A percentile compares a stretch with the other conserved stretches of the same genome.
phyloP scores from a whole-genome alignment of 2,888 invertebrate species.

The Mycalesis mineus region DNA sequence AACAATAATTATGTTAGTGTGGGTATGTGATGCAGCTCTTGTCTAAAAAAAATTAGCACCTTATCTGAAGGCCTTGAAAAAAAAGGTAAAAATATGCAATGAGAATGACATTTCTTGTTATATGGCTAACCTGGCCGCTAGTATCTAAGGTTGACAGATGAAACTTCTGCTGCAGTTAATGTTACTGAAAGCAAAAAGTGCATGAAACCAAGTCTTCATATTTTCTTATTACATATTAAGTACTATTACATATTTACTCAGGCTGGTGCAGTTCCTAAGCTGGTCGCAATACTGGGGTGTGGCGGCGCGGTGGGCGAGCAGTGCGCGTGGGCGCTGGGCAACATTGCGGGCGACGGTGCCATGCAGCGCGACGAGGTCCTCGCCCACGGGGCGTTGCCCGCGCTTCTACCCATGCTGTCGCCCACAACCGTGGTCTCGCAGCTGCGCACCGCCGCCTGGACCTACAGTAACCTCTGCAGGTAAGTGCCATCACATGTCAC shows the following conservation, averaged over 20 bases:
- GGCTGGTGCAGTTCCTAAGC: slow-evolving; percentile 90
- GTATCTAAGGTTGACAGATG: no score
- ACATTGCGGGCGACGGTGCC: slow-evolving; percentile 95
- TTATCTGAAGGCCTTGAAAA: no score
- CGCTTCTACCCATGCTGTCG: slow-evolving; percentile 81
- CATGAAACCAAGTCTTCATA: no score
- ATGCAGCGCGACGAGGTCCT: slow-evolving; percentile 90
- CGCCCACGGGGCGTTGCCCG: slow-evolving; percentile 82
- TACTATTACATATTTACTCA: slow-evolving; percentile 48
- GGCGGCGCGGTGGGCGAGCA: slow-evolving; percentile 91
- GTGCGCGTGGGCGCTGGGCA: slow-evolving; percentile 98
- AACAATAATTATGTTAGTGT: no score
- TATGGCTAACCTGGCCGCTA: no score
- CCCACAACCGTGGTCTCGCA: slow-evolving; percentile 74
- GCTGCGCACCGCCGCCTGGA: slow-evolving; percentile 93
- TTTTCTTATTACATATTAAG: no score
- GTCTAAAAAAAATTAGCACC: no score
- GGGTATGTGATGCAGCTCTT: no score
- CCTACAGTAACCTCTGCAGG: slow-evolving; percentile 93
- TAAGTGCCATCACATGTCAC: slow-evolving; percentile 29
- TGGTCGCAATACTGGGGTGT: slow-evolving; percentile 85
- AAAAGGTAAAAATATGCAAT: no score
- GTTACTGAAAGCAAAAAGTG: no score
- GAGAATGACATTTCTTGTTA: no score
- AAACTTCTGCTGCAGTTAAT: no score